Percentiles rank a stretch among this genome's conserved stretches.
phyloP scores from a whole-genome alignment of 2,888 invertebrate species.

The Abrostola triplasia region DNA sequence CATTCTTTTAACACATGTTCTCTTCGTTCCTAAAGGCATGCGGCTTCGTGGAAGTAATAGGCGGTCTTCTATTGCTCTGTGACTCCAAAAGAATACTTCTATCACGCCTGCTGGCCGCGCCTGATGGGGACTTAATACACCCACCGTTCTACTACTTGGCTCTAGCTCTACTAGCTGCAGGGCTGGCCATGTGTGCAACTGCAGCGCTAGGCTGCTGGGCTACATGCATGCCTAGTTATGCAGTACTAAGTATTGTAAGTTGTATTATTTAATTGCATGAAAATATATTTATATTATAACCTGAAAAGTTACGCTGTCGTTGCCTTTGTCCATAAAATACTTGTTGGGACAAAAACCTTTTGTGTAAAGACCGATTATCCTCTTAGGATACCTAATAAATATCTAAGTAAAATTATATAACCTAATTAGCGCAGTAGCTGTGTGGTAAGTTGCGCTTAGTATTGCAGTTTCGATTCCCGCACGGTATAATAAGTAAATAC shows the following conservation, averaged over 20 bases:
- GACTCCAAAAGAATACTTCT: slow-evolving; percentile 92
- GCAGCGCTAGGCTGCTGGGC: slow-evolving; percentile 95
- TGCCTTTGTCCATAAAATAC: too few relatives aligned
- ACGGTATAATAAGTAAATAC: too few relatives aligned
- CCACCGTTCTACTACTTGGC: slow-evolving; percentile 94
- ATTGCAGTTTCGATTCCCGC: too few relatives aligned
- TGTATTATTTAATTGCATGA: neutral
- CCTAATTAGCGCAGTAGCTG: too few relatives aligned
- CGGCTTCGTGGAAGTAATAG: slow-evolving; percentile 91
- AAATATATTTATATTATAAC: too few relatives aligned
- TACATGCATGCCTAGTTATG: slow-evolving; percentile 92
- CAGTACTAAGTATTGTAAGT: slow-evolving; percentile 91
- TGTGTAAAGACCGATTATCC: too few relatives aligned
- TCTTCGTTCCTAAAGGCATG: slow-evolving; percentile 88
- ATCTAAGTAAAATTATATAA: too few relatives aligned
- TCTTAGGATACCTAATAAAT: too few relatives aligned
- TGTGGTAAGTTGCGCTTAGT: too few relatives aligned
- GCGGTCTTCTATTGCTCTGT: slow-evolving; percentile 92
- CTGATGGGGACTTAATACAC: slow-evolving; percentile 89
- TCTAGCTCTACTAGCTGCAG: slow-evolving; percentile 91
- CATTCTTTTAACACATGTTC: neutral
- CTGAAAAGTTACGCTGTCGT: too few relatives aligned
- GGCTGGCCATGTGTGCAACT: slow-evolving; percentile 90
- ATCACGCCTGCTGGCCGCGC: slow-evolving; percentile 91
- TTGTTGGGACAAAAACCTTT: too few relatives aligned